A percentile compares a stretch with the other conserved stretches of the same genome.
Evolutionary conservation across 1,140 invertebrate genomes (phyloP).

Genomic region (Agrilus planipennis): DNA sequence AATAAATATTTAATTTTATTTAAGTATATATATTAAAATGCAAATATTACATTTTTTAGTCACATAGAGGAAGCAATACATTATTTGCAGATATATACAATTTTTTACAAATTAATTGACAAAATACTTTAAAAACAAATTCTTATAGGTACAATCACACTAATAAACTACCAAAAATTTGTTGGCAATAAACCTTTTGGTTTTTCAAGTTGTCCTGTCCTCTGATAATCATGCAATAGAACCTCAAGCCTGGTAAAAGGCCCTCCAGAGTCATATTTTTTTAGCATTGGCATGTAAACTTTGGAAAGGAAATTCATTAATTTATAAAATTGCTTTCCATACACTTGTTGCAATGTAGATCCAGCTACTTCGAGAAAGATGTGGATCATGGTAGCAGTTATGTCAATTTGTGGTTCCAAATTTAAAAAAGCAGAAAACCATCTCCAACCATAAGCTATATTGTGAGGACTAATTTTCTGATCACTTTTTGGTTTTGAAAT

Average conservation of each 20-base stretch:
- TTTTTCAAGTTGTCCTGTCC: conserved; percentile 45
- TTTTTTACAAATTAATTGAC: too few relatives aligned
- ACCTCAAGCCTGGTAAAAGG: conserved; percentile 63
- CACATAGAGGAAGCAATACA: too few relatives aligned
- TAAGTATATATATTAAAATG: too few relatives aligned
- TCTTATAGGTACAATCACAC: too few relatives aligned
- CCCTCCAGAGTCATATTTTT: conserved; percentile 53
- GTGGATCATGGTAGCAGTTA: conserved; percentile 65
- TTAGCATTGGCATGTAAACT: conserved; percentile 52
- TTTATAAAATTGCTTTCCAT: conserved; percentile 69
- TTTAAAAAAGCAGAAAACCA: conserved; percentile 71
- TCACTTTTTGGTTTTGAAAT: conserved; percentile 48
- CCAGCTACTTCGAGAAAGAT: conserved; percentile 71
- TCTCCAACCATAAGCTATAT: conserved; percentile 63
- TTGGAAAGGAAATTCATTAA: conserved; percentile 51
- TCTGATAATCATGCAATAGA: conserved; percentile 54
- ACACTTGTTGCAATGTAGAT: conserved; percentile 48
- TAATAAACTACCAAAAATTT: conserved; percentile 51
- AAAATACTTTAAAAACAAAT: too few relatives aligned
- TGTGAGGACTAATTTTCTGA: conserved; percentile 50
- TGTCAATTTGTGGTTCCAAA: conserved; percentile 57
- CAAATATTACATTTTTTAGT: too few relatives aligned
- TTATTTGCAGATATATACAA: too few relatives aligned
- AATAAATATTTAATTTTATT: too few relatives aligned
- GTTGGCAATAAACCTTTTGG: conserved; percentile 51